phyloP scores from a whole-genome alignment of 2,888 invertebrate species.

The Argyresthia albistria region DNA sequence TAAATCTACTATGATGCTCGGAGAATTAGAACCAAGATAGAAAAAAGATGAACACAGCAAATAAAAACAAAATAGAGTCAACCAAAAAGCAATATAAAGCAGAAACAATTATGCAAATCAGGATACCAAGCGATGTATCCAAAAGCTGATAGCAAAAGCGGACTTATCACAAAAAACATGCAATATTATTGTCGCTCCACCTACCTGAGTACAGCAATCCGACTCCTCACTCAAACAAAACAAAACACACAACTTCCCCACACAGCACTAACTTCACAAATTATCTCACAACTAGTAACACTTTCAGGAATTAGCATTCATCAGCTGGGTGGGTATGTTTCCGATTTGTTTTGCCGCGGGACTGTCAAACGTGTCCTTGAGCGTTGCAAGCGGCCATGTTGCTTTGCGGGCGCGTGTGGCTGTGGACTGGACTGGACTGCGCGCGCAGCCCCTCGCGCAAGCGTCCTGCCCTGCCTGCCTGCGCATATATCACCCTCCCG shows the following conservation, averaged over 20 bases:
- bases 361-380: conserved; percentile 58
- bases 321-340: conserved; percentile 19
- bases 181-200: conserved; percentile 1
- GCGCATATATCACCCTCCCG: conserved; percentile 23
- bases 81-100: no score
- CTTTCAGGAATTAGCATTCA: neutral
- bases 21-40: no score
- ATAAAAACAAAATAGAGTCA: no score
- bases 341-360: conserved; percentile 37
- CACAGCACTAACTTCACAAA: neutral
- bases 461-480: conserved; percentile 33
- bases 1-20: no score
- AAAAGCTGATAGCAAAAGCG: no score
- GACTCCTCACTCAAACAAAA: neutral
- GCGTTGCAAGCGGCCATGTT: conserved; percentile 54
- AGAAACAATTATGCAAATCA: no score
- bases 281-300: neutral
- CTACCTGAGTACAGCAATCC: conserved; percentile 1
- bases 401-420: conserved; percentile 61
- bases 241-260: neutral
- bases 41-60: no score
- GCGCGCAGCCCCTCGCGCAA: conserved; percentile 33
- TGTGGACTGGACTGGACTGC: conserved; percentile 70
- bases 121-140: no score
- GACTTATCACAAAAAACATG: neutral